A percentile compares a stretch with the other conserved stretches of the same genome.
phyloP scores from a whole-genome alignment of 2,888 invertebrate species.

The Crocallis elinguaria region DNA sequence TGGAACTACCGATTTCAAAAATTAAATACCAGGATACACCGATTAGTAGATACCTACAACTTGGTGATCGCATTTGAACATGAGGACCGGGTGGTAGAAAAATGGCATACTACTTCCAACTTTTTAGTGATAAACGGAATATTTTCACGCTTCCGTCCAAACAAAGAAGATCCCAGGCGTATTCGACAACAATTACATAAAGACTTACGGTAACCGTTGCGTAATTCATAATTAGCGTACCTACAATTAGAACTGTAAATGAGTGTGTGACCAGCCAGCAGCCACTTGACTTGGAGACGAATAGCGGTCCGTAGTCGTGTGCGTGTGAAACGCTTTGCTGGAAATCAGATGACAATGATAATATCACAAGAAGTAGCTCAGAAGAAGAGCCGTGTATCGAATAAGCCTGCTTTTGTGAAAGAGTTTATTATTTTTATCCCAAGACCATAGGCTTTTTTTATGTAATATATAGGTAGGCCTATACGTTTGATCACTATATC shows the following conservation, averaged over 20 bases:
- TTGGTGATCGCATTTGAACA: no score
- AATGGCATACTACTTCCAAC: not conserved
- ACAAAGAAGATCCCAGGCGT: constrained; percentile 28
- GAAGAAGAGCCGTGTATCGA: no score
- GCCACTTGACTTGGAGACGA: constrained; percentile 18
- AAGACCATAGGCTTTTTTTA: no score
- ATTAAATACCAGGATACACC: no score
- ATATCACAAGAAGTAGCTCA: no score
- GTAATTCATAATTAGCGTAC: constrained; percentile 61
- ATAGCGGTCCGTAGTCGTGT: constrained; percentile 16
- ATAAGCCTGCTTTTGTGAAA: no score
- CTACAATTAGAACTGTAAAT: constrained; percentile 68
- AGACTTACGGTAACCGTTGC: constrained; percentile 60
- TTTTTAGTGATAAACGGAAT: constrained; percentile 7
- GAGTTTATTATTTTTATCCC: no score
- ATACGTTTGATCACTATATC: no score
- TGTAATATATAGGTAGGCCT: no score
- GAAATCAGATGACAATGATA: not conserved
- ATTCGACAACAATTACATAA: constrained; percentile 60
- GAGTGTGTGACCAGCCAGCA: constrained; percentile 50
- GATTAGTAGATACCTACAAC: no score
- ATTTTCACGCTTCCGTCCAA: constrained; percentile 11
- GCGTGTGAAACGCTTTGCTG: constrained; percentile 7
- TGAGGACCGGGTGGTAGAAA: no score
- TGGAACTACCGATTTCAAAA: no score